A percentile compares a stretch with the other conserved stretches of the same genome.
These are phyloP conservation scores for Camelus bactrianus DNA, from an alignment of 2,113 vertebrate genomes.

Conservation along the genomic window DNA sequence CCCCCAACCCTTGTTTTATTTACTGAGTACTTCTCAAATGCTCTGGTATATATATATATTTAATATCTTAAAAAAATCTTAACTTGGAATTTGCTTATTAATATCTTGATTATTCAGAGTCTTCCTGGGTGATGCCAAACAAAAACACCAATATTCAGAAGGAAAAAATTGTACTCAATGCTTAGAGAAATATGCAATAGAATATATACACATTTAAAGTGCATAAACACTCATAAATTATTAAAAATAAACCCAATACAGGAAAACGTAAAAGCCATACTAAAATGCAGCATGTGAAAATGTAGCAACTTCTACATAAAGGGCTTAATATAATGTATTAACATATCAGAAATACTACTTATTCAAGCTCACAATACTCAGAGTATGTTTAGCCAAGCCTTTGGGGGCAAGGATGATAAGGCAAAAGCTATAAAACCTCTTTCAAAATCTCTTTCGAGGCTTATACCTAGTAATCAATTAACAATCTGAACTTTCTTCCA, in stretches of 20 bases:
- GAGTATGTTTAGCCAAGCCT: neutral
- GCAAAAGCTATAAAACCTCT: neutral
- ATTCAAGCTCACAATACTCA: neutral
- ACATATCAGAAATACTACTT: neutral
- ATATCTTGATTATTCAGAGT: neutral
- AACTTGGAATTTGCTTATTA: neutral
- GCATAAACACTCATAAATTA: neutral
- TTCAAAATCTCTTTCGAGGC: neutral
- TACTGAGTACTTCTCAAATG: neutral
- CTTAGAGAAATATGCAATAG: neutral
- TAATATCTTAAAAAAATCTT: neutral
- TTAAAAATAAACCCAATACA: neutral
- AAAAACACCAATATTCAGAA: neutral
- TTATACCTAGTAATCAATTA: neutral
- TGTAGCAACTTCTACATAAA: neutral
- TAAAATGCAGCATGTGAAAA: constrained; percentile 10
- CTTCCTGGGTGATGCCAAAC: neutral
- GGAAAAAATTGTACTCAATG: neutral
- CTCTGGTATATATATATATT: neutral
- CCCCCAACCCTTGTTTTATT: neutral
- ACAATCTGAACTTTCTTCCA: neutral
- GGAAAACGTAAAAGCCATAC: neutral
- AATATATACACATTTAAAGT: neutral
- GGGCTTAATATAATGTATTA: neutral
- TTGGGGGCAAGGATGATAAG: neutral